A percentile compares a stretch with the other conserved stretches of the same genome.
These are phyloP conservation scores for Matsumyia berberina DNA, from an alignment of 2,888 invertebrate species.

Conservation along the genomic window DNA sequence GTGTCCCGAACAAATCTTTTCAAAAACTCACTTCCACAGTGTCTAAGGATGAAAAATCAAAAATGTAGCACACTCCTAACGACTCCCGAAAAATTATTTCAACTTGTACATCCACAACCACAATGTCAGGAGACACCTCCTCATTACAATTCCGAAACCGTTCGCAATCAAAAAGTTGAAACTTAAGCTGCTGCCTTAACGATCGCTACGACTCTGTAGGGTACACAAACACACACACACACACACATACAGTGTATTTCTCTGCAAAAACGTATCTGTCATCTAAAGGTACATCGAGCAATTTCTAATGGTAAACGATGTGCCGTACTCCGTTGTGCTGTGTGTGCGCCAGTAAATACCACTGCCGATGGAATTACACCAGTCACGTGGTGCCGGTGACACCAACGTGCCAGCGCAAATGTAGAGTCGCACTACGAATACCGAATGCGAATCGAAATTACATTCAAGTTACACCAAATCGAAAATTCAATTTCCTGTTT, in stretches of 20 bases:
- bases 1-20: too few relatives aligned
- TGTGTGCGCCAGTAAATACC: conserved; percentile 65
- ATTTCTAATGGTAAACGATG: conserved; percentile 75
- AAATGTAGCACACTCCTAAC: conserved; percentile 25
- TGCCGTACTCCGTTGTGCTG: conserved; percentile 35
- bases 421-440: conserved; percentile 63
- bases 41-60: background rate
- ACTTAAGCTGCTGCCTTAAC: conserved; percentile 74
- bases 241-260: background rate
- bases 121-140: conserved; percentile 40
- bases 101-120: conserved; percentile 39
- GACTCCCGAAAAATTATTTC: conserved; percentile 42
- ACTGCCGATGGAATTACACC: conserved; percentile 67
- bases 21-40: too few relatives aligned
- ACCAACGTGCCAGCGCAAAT: conserved; percentile 72
- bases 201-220: conserved; percentile 50
- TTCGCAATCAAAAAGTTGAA: conserved; percentile 75
- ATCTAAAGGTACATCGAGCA: conserved; percentile 68
- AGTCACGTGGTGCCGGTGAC: conserved; percentile 75
- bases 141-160: conserved; percentile 66
- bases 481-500: conserved; percentile 76
- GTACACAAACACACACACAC: conserved; percentile 17
- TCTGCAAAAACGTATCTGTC: conserved; percentile 73
- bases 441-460: conserved; percentile 75
- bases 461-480: conserved; percentile 73